Base-by-base conservation (phyloP, 2,113 vertebrate species). In the Oryzias javanicus region DNA sequence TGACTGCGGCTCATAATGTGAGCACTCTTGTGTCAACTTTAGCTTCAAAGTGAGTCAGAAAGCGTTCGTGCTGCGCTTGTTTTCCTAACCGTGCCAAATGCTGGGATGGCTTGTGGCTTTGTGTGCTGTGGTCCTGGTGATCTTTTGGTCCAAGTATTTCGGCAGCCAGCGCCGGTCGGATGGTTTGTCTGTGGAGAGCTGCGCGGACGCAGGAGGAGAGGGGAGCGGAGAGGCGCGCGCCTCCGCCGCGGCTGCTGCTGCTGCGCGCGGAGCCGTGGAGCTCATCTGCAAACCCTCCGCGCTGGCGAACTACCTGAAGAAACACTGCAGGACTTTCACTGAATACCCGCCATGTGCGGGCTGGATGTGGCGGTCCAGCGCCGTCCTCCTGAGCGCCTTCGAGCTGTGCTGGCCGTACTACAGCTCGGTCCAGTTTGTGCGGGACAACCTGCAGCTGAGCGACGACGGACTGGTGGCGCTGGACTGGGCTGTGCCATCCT, bases 271-370 rank as follows among this genome's bases (percentile, higher is more conserved):
- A 79, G 27, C 77, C 7, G 89, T 85, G 55, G 78, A 72, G 4
- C 81, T 92, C 0, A 66, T 93, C 51, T 93, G 91, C 86, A 94
- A 94, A 60, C 91, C 92, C 3, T 93, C 93, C 0, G 90, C 92
- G 1, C 72, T 94, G 58, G 92, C 92, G 53, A 92, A 91, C 75
- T 92, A 92, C 55, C 90, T 93, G 47, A 78, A 92, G 22, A 91
- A 86, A 52, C 89, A 91, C 78, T 93, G 93, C 83, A 44, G 67
- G 79, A 89, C 81, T 53, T 91, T 93, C 70, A 75, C 66, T 14
- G 55, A 67, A 40, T 90, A 76, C 67, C 64, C 74, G 1, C 73
- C 84, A 15, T 81, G 79, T 15, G 76, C 67, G 2, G 76, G 73
- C 1, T 89, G 89, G 86, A 84, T 75, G 56, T 93, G 93, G 91